phyloP scores from a whole-genome alignment of 2,113 vertebrate genomes.

The Tricholaema leucomelas region DNA sequence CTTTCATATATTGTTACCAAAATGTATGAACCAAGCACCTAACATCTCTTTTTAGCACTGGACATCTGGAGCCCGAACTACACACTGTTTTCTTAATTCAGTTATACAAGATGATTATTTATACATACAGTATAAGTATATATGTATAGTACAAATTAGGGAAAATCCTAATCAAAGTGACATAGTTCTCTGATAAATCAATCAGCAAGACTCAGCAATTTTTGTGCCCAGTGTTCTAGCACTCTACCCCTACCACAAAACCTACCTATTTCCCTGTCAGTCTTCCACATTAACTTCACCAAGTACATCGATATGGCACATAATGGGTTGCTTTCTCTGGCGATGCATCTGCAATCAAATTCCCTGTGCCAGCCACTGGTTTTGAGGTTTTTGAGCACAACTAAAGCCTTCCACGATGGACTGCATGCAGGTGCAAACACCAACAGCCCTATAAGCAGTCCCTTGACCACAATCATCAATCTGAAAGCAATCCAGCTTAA shows the following conservation, averaged over 20 bases:
- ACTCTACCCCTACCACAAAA: background rate
- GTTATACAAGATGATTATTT: background rate
- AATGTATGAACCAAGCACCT: background rate
- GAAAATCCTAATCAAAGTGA: background rate
- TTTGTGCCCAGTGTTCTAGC: background rate
- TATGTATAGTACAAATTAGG: background rate
- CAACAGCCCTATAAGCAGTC: background rate
- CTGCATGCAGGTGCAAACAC: background rate
- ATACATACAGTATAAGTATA: background rate
- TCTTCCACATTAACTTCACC: background rate
- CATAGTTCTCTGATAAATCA: background rate
- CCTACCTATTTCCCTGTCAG: background rate
- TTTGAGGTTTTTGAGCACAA: background rate
- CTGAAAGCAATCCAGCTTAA: background rate
- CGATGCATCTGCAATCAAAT: background rate
- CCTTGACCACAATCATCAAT: background rate
- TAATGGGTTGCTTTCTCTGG: background rate
- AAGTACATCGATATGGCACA: fast-evolving
- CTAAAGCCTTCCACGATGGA: background rate
- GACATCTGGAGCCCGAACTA: background rate
- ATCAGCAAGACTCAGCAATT: fast-evolving
- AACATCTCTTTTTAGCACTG: background rate
- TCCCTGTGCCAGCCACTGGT: background rate
- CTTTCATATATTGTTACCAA: background rate
- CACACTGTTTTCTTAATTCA: background rate